These are phyloP conservation scores for Zaprionus obscuricornis DNA, from an alignment of 2,888 invertebrate species.

Conservation along the genomic window DNA sequence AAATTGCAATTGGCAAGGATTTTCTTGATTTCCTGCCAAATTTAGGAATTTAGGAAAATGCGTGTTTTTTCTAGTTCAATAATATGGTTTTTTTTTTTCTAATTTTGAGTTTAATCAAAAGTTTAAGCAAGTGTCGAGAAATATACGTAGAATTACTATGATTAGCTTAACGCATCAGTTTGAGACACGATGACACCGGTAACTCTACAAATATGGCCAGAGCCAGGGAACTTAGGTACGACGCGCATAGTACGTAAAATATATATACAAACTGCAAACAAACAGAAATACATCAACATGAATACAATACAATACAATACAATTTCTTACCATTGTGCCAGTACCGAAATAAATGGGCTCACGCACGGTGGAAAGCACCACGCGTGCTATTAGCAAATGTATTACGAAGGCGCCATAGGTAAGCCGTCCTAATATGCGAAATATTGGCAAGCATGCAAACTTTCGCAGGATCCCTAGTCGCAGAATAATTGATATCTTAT, in stretches of 20 bases:
- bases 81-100: slow-evolving; percentile 19
- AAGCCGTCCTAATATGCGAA: slow-evolving; percentile 78
- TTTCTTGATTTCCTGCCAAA: no score
- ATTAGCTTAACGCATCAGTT: slow-evolving; percentile 64
- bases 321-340: slow-evolving; percentile 68
- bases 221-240: slow-evolving; percentile 72
- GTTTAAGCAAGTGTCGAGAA: slow-evolving; percentile 6
- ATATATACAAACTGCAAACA: slow-evolving; percentile 70
- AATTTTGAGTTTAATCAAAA: slow-evolving; percentile 3
- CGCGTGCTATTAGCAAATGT: slow-evolving; percentile 70
- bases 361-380: slow-evolving; percentile 69
- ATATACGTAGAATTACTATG: slow-evolving; percentile 9
- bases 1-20: no score
- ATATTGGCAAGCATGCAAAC: slow-evolving; percentile 78
- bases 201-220: slow-evolving; percentile 76
- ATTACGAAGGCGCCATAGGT: slow-evolving; percentile 80
- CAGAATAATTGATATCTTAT: no score
- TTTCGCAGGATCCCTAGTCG: slow-evolving; percentile 71
- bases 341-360: slow-evolving; percentile 78
- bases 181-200: slow-evolving; percentile 76
- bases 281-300: background rate
- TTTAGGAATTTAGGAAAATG: no score
- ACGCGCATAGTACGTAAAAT: slow-evolving; percentile 66
- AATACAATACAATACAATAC: background rate
- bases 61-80: no score